Base-by-base conservation (phyloP, 2,797 vertebrate genomes). In the Myotis vivesi region DNA sequence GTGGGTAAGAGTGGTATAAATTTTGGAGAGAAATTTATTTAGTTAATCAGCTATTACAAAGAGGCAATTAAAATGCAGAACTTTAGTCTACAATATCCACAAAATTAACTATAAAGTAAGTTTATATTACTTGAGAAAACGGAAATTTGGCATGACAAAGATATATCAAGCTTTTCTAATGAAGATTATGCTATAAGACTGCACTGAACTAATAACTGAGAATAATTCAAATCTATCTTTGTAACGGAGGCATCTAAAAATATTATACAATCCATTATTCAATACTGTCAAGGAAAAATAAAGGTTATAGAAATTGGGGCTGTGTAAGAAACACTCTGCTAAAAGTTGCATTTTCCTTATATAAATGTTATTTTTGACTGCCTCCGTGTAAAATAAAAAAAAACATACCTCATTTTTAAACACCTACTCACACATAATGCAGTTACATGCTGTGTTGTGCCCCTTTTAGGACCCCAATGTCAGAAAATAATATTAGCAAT, bases 11-110 rank as follows among this genome's bases (percentile, higher is more conserved):
- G 68, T 71, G 44, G 16, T 6, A 73, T 64, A 38, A 46, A 41
- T 71, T 36, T 36, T 8, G 3, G 33, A 23, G 36, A 15, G 12
- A 13, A 5, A 83, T 83, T 73, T 93, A 91, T 41, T 95, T 76
- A 92, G 28, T 76, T 28, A 73, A 69, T 94, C 33, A 51, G n/a
- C 41, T 76, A 69, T 81, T 82, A 85, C 75, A 53, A 87, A 69
- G 11, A 95, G 20, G 38, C 22, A 95, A 95, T 89, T 95, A 92
- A 90, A 95, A 94, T 79, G 33, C 22, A 95, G 28, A 94, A 91
- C 17, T 77, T 77, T 57, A 2, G 8, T 80, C 62, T 87, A 68
- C 9, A 53, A 28, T 81, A 87, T 53, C 12, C 28, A 57, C 44
- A 95, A 85, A 97, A 92, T 90, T 89, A 95, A 91, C 46, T 80